phyloP scores from a whole-genome alignment of 2,888 invertebrate genomes.

The Parasteatoda lunata region DNA sequence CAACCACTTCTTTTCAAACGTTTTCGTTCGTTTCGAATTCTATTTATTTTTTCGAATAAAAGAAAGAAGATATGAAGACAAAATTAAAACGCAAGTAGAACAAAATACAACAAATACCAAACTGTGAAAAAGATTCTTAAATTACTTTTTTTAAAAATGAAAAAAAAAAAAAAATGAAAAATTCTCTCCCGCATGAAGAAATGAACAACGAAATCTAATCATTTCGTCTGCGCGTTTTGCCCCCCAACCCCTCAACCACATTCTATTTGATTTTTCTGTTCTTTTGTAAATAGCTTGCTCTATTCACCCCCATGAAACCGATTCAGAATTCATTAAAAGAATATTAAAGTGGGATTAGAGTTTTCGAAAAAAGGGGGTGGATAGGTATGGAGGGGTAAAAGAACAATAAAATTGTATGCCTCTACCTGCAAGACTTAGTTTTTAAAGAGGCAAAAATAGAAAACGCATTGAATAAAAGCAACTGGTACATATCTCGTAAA shows the following conservation, averaged over 20 bases:
- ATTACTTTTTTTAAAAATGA: slow-evolving; percentile 30
- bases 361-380: background rate
- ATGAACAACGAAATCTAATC: slow-evolving; percentile 53
- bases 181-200: slow-evolving; percentile 9
- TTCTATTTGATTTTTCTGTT: slow-evolving; percentile 39
- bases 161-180: slow-evolving; percentile 8
- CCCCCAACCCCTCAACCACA: slow-evolving; percentile 3
- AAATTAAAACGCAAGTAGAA: slow-evolving; percentile 65
- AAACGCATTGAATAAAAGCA: slow-evolving; percentile 31
- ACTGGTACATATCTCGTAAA: slow-evolving; percentile 51
- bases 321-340: slow-evolving; percentile 66
- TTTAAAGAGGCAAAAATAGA: slow-evolving; percentile 38
- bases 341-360: slow-evolving; percentile 63
- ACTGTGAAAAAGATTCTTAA: slow-evolving; percentile 50
- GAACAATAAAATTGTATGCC: slow-evolving; percentile 58
- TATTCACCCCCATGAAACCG: slow-evolving; percentile 51
- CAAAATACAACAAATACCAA: slow-evolving; percentile 12
- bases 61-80: slow-evolving; percentile 29
- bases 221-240: slow-evolving; percentile 56
- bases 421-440: slow-evolving; percentile 27
- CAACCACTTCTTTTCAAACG: slow-evolving; percentile 1
- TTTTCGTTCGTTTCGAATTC: slow-evolving; percentile 9
- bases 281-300: slow-evolving; percentile 57
- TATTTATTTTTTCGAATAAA: slow-evolving; percentile 30
- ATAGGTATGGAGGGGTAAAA: slow-evolving; percentile 7